Percentiles rank a stretch among this genome's conserved stretches.
Evolutionary conservation across 2,113 vertebrate genomes (phyloP).

Genomic region (Ariopsis seemanni): DNA sequence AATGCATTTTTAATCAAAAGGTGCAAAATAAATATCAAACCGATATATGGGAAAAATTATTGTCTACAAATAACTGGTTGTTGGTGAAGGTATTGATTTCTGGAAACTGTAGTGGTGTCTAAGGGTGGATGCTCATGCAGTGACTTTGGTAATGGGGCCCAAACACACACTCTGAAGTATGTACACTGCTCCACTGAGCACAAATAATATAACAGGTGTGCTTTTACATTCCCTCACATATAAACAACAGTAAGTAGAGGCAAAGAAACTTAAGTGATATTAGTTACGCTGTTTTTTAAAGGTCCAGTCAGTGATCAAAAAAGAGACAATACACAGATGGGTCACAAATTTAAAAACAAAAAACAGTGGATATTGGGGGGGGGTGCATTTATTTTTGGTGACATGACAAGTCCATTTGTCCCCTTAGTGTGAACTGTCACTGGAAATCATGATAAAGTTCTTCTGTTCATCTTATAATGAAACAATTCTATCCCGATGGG

Average conservation of each 20-base stretch:
- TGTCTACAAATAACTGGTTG: slow-evolving; percentile 26
- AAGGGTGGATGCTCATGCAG: slow-evolving; percentile 18
- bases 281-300: slow-evolving; percentile 27
- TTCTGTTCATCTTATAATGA: too few relatives aligned
- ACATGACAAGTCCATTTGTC: too few relatives aligned
- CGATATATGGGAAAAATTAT: slow-evolving; percentile 35
- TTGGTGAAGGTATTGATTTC: slow-evolving; percentile 27
- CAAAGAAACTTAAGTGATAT: slow-evolving; percentile 15
- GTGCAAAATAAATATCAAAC: slow-evolving; percentile 57
- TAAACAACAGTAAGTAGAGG: slow-evolving; percentile 31
- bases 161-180: slow-evolving; percentile 17
- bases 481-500: too few relatives aligned
- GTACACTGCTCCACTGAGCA: slow-evolving; percentile 11
- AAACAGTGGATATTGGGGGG: neutral
- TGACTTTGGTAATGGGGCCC: slow-evolving; percentile 42
- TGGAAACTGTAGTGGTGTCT: slow-evolving; percentile 38
- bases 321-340: neutral
- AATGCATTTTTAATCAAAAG: slow-evolving; percentile 40
- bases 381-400: too few relatives aligned
- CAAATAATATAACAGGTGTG: neutral
- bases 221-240: neutral
- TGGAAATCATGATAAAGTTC: too few relatives aligned
- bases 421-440: too few relatives aligned
- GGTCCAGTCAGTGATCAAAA: slow-evolving; percentile 8
- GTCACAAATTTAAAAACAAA: neutral